Percentiles rank a stretch among this genome's conserved stretches.
Conservation (phyloP, 1,140 invertebrate genomes). For the Cydia fagiglandana region DNA sequence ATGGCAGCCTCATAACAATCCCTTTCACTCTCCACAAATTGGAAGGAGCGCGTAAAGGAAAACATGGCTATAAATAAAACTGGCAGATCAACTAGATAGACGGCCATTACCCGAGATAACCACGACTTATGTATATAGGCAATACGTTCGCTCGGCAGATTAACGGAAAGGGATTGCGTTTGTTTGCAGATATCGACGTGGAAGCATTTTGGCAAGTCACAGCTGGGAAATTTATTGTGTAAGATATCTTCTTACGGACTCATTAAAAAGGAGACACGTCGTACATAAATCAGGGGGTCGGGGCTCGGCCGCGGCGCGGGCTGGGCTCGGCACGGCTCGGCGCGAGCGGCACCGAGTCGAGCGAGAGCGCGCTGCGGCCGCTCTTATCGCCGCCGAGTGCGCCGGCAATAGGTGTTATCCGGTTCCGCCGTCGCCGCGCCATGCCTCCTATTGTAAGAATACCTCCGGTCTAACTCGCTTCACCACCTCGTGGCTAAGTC, state of each 20-base stretch:
- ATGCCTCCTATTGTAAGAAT: conserved; percentile 58
- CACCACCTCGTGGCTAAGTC: background rate
- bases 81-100: conserved; percentile 77
- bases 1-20: conserved; percentile 77
- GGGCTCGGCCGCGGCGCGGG: conserved; percentile 44
- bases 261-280: conserved; percentile 79
- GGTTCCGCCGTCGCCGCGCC: conserved; percentile 68
- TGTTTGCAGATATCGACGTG: conserved; percentile 75
- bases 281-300: conserved; percentile 73
- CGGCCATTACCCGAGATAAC: conserved; percentile 76
- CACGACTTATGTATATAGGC: conserved; percentile 73
- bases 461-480: conserved; percentile 32
- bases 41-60: conserved; percentile 76
- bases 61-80: conserved; percentile 78
- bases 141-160: conserved; percentile 65
- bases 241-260: conserved; percentile 78
- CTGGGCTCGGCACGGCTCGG: conserved; percentile 17
- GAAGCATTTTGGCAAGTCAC: conserved; percentile 70
- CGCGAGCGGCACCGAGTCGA: conserved; percentile 46
- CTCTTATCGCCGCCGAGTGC: conserved; percentile 65
- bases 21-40: conserved; percentile 79
- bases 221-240: conserved; percentile 73
- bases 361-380: conserved; percentile 41
- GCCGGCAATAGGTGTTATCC: conserved; percentile 78
- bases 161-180: conserved; percentile 71